Percentiles rank a stretch among this genome's conserved stretches.
Evolutionary conservation across 1,140 invertebrate species (phyloP).

Genomic region (Colletes latitarsis): DNA sequence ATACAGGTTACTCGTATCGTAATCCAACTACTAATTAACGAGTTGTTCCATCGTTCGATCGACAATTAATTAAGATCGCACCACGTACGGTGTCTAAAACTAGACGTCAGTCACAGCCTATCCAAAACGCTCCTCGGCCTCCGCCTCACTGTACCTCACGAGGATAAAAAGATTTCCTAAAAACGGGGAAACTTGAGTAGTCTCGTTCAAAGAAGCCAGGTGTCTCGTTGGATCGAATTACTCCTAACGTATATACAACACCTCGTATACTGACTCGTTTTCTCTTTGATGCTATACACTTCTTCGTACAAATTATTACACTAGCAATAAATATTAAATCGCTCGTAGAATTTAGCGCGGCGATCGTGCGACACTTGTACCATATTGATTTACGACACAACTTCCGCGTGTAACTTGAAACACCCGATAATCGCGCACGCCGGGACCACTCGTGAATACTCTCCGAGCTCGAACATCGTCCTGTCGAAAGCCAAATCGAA

Average conservation of each 20-base stretch:
- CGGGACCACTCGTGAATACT: conserved; percentile 1
- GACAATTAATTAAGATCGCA: conserved; percentile 62
- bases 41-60: conserved; percentile 51
- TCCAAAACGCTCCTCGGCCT: conserved; percentile 61
- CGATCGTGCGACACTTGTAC: conserved; percentile 33
- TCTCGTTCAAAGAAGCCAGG: conserved; percentile 45
- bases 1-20: conserved; percentile 58
- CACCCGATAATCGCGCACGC: conserved; percentile 2
- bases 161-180: conserved; percentile 31
- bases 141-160: conserved; percentile 9
- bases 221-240: conserved; percentile 54
- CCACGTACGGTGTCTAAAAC: conserved; percentile 59
- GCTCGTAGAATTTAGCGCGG: conserved; percentile 62
- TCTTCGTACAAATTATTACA: conserved; percentile 75
- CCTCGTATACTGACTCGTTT: conserved; percentile 60
- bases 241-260: conserved; percentile 60
- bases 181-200: conserved; percentile 49
- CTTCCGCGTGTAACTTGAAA: conserved; percentile 69
- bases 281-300: conserved; percentile 56
- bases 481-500: conserved; percentile 11
- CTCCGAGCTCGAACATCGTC: conserved; percentile 6
- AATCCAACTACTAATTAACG: conserved; percentile 50
- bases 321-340: conserved; percentile 78
- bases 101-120: conserved; percentile 76
- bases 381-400: conserved; percentile 62